phyloP scores from a whole-genome alignment of 1,140 invertebrate genomes.

The Cheumatopsyche charites region DNA sequence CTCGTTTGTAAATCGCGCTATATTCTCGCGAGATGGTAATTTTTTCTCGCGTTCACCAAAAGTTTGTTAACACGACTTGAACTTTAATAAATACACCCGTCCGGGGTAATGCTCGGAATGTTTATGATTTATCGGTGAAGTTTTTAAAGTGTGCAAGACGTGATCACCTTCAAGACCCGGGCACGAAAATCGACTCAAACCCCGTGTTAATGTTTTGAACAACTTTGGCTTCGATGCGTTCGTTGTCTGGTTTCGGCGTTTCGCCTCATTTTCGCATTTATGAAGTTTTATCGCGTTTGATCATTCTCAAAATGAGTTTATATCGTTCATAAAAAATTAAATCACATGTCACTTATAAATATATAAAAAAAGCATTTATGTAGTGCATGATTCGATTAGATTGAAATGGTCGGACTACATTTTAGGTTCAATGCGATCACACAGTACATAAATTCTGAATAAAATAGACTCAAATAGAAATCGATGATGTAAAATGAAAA shows the following conservation, averaged over 20 bases:
- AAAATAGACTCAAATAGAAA: too few species aligned
- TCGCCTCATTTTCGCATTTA: not conserved
- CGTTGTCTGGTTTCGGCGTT: conserved; percentile 4
- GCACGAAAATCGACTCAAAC: not conserved
- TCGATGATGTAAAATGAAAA: not conserved
- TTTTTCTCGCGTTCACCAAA: conserved; percentile 28
- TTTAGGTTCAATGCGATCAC: too few species aligned
- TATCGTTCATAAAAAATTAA: too few species aligned
- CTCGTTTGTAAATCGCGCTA: conserved; percentile 30
- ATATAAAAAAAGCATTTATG: too few species aligned
- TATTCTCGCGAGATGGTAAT: conserved; percentile 13
- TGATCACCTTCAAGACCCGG: conserved; percentile 36
- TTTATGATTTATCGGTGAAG: conserved; percentile 46
- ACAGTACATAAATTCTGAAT: too few species aligned
- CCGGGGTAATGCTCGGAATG: conserved; percentile 40
- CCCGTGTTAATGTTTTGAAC: not conserved
- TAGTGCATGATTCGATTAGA: too few species aligned
- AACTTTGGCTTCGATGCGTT: not conserved
- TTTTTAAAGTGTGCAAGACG: conserved; percentile 43
- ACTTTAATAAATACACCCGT: conserved; percentile 47
- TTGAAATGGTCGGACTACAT: too few species aligned
- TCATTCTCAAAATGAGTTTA: too few species aligned
- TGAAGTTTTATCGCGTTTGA: too few species aligned
- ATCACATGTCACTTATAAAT: too few species aligned
- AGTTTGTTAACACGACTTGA: conserved; percentile 43